phyloP scores from a whole-genome alignment of 2,113 vertebrate genomes.

The Prinia subflava region DNA sequence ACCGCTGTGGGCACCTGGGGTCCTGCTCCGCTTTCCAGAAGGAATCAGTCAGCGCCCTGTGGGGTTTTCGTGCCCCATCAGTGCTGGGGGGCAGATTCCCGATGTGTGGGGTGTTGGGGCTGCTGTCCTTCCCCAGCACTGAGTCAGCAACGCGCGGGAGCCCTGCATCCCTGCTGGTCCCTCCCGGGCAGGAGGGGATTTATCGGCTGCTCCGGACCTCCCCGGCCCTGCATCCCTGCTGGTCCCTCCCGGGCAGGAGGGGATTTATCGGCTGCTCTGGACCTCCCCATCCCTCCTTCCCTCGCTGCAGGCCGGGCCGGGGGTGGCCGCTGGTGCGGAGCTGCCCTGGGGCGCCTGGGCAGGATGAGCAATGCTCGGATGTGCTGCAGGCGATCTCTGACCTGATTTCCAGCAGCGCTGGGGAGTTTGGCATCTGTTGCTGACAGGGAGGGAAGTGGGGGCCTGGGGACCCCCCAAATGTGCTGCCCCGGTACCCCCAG shows the following conservation, averaged over 20 bases:
- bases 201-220: not conserved
- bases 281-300: not conserved
- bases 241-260: not conserved
- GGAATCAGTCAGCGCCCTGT: fast-evolving
- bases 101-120: fast-evolving
- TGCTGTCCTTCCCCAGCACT: fast-evolving
- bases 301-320: not conserved
- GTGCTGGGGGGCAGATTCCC: not conserved
- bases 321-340: not conserved
- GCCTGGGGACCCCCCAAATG: not conserved
- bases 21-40: not conserved
- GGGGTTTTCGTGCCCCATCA: fast-evolving
- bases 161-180: not conserved
- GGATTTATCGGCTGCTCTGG: fast-evolving
- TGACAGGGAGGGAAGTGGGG: not conserved
- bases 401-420: not conserved
- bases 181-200: not conserved
- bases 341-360: not conserved
- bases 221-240: not conserved
- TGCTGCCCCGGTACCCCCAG: fast-evolving
- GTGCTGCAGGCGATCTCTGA: conserved; percentile 34
- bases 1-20: fast-evolving
- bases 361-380: not conserved
- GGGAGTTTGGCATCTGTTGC: conserved; percentile 23
- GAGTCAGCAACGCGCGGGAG: not conserved